Conservation (phyloP, 2,113 vertebrate genomes). For the Psophia crepitans region DNA sequence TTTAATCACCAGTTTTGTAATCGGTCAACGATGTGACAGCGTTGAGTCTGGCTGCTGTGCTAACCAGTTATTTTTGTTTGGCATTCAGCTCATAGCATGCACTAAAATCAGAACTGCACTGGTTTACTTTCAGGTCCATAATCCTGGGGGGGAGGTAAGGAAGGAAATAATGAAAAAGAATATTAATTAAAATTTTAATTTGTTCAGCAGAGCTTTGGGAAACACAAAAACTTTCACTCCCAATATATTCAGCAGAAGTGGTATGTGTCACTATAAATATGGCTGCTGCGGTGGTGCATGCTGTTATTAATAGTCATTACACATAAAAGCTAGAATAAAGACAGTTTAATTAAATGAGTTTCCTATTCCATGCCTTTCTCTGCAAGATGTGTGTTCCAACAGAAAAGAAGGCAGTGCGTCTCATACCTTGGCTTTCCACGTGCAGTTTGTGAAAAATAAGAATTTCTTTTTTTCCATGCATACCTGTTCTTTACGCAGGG, state of each 20-base stretch:
- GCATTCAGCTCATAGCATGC: background rate
- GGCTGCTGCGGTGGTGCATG: background rate
- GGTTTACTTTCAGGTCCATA: background rate
- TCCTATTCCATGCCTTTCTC: background rate
- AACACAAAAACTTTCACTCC: background rate
- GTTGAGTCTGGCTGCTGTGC: background rate
- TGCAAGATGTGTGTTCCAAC: background rate
- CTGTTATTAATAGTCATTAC: background rate
- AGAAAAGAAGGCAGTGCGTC: background rate
- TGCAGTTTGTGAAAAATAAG: background rate
- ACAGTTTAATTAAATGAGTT: background rate
- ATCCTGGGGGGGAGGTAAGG: background rate
- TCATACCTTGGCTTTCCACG: accelerated
- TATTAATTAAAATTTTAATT: background rate
- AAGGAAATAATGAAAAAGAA: background rate
- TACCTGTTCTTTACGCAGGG: background rate
- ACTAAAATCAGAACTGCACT: background rate
- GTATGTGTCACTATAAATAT: background rate
- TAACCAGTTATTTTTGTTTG: background rate
- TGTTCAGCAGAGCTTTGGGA: background rate
- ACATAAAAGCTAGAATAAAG: background rate
- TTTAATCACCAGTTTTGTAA: background rate
- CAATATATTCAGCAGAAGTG: background rate
- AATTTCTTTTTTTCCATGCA: accelerated
- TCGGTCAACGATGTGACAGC: background rate